Conservation (phyloP, 2,888 invertebrate species). For the Napeogenes sylphis region DNA sequence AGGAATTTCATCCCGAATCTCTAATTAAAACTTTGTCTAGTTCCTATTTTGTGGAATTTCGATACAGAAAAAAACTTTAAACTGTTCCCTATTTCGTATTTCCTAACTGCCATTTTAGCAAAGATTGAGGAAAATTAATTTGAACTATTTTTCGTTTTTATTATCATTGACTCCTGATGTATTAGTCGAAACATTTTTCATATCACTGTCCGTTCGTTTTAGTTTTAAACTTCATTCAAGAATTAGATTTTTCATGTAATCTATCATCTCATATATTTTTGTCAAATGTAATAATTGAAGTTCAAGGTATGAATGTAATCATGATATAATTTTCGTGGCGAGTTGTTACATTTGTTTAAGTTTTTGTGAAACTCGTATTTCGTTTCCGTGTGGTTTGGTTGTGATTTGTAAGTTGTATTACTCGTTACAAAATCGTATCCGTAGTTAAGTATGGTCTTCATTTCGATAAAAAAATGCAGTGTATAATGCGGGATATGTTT, state of each 20-base stretch:
- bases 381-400: not conserved
- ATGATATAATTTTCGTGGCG: not conserved
- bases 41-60: constrained; percentile 26
- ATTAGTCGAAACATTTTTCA: too few species aligned
- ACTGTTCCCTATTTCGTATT: not conserved
- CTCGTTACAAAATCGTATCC: not conserved
- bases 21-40: constrained; percentile 77
- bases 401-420: not conserved
- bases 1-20: constrained; percentile 72
- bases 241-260: not conserved
- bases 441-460: too few species aligned
- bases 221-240: too few species aligned
- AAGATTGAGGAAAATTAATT: not conserved
- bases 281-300: not conserved
- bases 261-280: not conserved
- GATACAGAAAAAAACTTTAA: constrained; percentile 9
- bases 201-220: too few species aligned
- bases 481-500: too few species aligned
- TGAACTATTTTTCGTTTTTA: too few species aligned
- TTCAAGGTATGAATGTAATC: not conserved
- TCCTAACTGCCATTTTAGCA: too few species aligned
- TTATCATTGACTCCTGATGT: too few species aligned
- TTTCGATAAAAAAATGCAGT: too few species aligned
- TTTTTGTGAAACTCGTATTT: not conserved
- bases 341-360: not conserved